Base-by-base conservation (phyloP, 2,888 invertebrate species). In the Cheilosia vulpina region DNA sequence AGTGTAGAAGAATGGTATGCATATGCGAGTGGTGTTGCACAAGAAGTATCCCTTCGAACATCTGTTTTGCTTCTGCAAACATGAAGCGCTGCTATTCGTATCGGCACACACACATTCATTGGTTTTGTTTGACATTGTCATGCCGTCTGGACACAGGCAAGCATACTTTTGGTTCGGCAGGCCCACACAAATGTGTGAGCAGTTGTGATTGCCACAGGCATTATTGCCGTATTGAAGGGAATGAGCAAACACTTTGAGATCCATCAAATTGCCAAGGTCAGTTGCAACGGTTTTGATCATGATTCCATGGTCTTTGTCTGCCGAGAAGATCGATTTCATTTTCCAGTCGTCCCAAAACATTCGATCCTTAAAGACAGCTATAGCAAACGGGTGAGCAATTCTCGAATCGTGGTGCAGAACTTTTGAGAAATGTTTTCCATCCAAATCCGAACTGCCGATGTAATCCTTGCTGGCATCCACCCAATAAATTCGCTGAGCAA, bases 311-410 rank as follows among this genome's bases (percentile, higher is more conserved):
- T 96, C 95, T 90, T 97, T 97, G 89, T 97, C 96, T 0, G 96
- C 96, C 5, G 95, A 94, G 89, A 96, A 96, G 72, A 97, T 95
- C 31, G 95, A 94, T 78, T 96, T 95, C 62, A 94, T 94, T 88
- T 95, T 96, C 97, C 97, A 97, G 90, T 98, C 98, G 89, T 97
- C 96, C 97, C 97, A 98, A 89, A 96, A 97, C 94, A 98, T 94
- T 88, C 94, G 94, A 89, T 96, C 96, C 91, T 98, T 98, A 89
- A 96, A 95, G 0, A 98, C 95, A 0, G 96, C 96, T 0, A 98
- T 95, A 0, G 97, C 96, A 90, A 97, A 98, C 5, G 97, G 97
- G 93, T 97, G 97, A 0, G 95, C 94, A 0, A 96, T 95, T 57
- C 94, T 94, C 0, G 94, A 94, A 75, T 94, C 94, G 75, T 95